phyloP scores from a whole-genome alignment of 2,113 vertebrate genomes.

The Anas platyrhynchos region DNA sequence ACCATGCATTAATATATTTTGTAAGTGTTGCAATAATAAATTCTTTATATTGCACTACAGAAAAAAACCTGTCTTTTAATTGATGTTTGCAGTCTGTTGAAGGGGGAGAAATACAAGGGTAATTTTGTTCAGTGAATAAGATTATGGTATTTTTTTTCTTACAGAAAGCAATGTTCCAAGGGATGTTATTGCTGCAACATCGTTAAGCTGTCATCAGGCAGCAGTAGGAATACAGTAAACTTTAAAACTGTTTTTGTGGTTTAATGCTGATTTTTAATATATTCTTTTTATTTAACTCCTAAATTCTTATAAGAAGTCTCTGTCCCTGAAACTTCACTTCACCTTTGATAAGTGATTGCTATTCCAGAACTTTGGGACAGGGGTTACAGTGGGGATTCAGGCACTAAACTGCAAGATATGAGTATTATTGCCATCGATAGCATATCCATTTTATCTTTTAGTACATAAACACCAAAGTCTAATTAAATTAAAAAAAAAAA shows the following conservation, averaged over 20 bases:
- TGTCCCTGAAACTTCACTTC: neutral
- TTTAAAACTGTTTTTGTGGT: neutral
- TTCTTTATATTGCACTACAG: neutral
- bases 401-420: neutral
- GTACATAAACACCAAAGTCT: neutral
- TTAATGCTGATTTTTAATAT: neutral
- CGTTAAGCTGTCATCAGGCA: neutral
- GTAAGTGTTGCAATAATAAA: neutral
- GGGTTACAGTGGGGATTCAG: neutral
- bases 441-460: neutral
- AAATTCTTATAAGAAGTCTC: neutral
- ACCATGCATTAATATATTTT: neutral
- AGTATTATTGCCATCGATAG: neutral
- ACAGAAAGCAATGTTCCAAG: neutral
- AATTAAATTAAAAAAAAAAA: neutral
- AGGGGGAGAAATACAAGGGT: neutral
- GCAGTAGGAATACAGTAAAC: neutral
- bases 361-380: neutral
- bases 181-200: neutral
- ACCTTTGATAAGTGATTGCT: neutral
- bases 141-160: neutral
- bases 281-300: neutral
- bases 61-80: neutral
- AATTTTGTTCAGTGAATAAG: neutral
- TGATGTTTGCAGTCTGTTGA: neutral